phyloP scores from a whole-genome alignment of 1,140 invertebrate species.

The Diachasma alloeum region DNA sequence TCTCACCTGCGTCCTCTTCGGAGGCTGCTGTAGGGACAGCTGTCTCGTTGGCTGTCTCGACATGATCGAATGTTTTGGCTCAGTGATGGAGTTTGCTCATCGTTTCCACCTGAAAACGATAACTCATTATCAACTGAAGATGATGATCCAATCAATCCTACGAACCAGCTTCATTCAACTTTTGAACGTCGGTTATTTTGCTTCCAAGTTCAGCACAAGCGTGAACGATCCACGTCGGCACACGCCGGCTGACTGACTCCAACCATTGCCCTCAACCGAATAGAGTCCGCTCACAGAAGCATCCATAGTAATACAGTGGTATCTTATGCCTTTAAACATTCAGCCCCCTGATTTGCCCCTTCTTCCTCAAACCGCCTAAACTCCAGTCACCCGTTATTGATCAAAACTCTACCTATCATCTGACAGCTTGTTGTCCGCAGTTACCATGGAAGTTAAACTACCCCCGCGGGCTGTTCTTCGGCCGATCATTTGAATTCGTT shows the following conservation, averaged over 20 bases:
- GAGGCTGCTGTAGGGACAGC: slow-evolving; percentile 33
- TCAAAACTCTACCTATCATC: slow-evolving; percentile 65
- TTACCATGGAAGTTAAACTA: slow-evolving; percentile 53
- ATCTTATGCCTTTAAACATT: neutral
- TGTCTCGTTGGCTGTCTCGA: slow-evolving; percentile 47
- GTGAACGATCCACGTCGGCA: slow-evolving; percentile 38
- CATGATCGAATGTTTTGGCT: neutral
- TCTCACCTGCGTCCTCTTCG: slow-evolving; percentile 41
- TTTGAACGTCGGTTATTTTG: neutral
- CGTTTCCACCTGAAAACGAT: neutral
- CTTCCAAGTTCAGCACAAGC: neutral
- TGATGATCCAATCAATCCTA: neutral
- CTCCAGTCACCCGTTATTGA: slow-evolving; percentile 63
- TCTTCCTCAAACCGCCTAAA: slow-evolving; percentile 30
- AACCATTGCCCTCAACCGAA: slow-evolving; percentile 42
- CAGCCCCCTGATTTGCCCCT: slow-evolving; percentile 39
- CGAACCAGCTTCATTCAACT: slow-evolving; percentile 3
- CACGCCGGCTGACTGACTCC: slow-evolving; percentile 55
- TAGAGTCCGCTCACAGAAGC: slow-evolving; percentile 27
- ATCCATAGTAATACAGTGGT: slow-evolving; percentile 1
- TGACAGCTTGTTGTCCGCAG: slow-evolving; percentile 64
- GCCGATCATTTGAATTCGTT: slow-evolving; percentile 23
- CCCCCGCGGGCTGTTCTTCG: neutral
- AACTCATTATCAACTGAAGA: neutral
- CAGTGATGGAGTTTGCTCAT: neutral